Percentiles rank a stretch among this genome's conserved stretches.
Evolutionary conservation across 2,113 vertebrate species (phyloP).

Genomic region (Mystacornis crossleyi): DNA sequence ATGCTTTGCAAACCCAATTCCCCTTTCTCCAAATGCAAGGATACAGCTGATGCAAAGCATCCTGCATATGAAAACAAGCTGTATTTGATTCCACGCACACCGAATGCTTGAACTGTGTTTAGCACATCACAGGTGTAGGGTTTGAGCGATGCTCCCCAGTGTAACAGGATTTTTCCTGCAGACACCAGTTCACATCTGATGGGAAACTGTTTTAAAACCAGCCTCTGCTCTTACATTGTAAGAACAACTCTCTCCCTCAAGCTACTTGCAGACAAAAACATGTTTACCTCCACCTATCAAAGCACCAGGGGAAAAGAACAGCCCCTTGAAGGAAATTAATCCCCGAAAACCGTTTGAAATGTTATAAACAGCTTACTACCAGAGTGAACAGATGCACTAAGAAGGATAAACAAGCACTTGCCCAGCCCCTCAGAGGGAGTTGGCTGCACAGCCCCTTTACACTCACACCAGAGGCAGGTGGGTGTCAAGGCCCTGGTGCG

Average conservation of each 20-base stretch:
- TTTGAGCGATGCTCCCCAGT: background rate
- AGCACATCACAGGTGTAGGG: background rate
- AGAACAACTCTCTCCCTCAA: slow-evolving; percentile 15
- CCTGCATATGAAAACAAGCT: background rate
- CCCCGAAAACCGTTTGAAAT: background rate
- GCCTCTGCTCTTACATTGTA: background rate
- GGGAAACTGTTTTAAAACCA: background rate
- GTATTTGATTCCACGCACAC: background rate
- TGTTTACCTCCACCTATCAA: slow-evolving; percentile 49
- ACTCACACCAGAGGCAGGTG: fast-evolving
- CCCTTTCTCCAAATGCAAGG: background rate
- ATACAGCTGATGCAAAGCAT: background rate
- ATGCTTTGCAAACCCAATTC: background rate
- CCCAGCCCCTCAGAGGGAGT: background rate
- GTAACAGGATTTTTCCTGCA: slow-evolving; percentile 1
- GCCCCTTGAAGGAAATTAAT: slow-evolving; percentile 45
- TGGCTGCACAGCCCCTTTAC: background rate
- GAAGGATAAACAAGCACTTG: background rate
- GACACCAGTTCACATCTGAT: slow-evolving; percentile 17
- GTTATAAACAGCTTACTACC: background rate
- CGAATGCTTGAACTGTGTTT: background rate
- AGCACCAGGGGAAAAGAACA: slow-evolving; percentile 2
- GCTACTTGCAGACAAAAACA: slow-evolving; percentile 31
- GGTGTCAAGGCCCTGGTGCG: fast-evolving
- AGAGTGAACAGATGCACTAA: background rate